Percentiles rank a stretch among this genome's conserved stretches.
phyloP scores from a whole-genome alignment of 2,113 vertebrate species.

The Malurus cyaneus region DNA sequence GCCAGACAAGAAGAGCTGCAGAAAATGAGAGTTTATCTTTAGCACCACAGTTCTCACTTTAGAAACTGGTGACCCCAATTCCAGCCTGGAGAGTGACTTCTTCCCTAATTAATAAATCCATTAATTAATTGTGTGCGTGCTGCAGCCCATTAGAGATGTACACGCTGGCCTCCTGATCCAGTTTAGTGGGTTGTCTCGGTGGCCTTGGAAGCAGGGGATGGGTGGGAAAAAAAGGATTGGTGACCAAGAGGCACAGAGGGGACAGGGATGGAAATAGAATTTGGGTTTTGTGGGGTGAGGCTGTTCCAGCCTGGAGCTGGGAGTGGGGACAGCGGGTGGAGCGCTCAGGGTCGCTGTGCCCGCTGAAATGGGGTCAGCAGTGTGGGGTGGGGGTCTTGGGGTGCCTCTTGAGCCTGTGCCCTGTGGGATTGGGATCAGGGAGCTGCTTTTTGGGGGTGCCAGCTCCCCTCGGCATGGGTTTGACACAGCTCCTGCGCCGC shows the following conservation, averaged over 20 bases:
- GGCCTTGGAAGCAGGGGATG: neutral
- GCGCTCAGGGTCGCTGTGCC: neutral
- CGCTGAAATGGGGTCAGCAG: fast-evolving
- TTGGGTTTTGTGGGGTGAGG: neutral
- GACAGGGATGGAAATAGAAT: neutral
- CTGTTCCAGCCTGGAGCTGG: neutral
- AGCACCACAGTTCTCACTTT: constrained; percentile 73
- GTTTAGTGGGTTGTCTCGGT: constrained; percentile 49
- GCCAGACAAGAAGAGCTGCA: constrained; percentile 52
- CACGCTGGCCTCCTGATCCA: constrained; percentile 48
- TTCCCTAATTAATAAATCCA: constrained; percentile 79
- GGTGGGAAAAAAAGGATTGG: neutral
- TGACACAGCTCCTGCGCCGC: neutral
- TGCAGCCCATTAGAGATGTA: constrained; percentile 65
- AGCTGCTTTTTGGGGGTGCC: neutral
- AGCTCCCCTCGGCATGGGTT: neutral
- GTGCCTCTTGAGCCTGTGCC: fast-evolving
- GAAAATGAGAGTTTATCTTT: constrained; percentile 74
- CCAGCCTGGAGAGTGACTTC: constrained; percentile 67
- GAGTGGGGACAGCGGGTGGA: fast-evolving
- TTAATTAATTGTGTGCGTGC: constrained; percentile 77
- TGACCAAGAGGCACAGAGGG: neutral
- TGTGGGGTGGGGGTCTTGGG: fast-evolving
- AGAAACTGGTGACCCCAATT: constrained; percentile 80
- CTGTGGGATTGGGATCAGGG: neutral